These are phyloP conservation scores for Sorex fumeus DNA, from an alignment of 2,113 vertebrate genomes.

Conservation along the genomic window DNA sequence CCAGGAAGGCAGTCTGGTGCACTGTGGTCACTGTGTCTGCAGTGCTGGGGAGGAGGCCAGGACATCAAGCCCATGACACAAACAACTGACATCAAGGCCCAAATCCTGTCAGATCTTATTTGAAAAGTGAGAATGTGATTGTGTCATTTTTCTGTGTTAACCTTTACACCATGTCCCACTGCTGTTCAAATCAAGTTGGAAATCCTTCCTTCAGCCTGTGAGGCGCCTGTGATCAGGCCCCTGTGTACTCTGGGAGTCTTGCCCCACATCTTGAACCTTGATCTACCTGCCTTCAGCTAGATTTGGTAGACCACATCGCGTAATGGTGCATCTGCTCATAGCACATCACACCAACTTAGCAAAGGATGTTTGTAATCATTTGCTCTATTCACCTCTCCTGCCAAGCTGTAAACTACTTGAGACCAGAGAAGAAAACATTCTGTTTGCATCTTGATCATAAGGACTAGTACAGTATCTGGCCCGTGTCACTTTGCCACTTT, in stretches of 20 bases:
- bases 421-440: background rate
- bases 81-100: too few relatives aligned
- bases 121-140: constrained; percentile 39
- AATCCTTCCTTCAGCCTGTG: background rate
- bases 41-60: too few relatives aligned
- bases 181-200: background rate
- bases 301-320: background rate
- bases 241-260: background rate
- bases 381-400: background rate
- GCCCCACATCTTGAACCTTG: background rate
- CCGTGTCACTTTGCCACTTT: background rate
- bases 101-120: background rate
- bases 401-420: background rate
- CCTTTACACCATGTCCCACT: background rate
- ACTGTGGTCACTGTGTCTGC: too few relatives aligned
- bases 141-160: constrained; percentile 36
- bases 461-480: background rate
- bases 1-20: too few relatives aligned
- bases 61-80: too few relatives aligned
- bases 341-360: background rate
- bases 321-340: background rate
- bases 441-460: background rate
- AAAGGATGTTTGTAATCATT: background rate
- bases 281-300: background rate
- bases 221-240: background rate